Base-by-base conservation (phyloP, 2,888 invertebrate species). In the Agrotis segetum region DNA sequence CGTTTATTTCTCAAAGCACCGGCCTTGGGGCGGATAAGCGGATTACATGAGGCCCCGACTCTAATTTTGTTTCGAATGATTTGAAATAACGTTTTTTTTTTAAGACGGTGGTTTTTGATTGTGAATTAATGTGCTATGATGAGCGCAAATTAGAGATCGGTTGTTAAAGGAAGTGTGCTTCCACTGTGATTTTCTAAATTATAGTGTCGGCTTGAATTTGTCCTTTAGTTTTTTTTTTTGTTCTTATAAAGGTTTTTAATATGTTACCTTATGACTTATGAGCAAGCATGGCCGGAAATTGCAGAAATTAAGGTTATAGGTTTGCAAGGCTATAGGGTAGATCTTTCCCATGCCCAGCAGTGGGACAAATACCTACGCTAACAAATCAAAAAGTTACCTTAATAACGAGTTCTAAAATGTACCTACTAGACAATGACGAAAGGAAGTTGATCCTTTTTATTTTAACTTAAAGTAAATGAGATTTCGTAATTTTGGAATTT, bases 11-110 rank as follows among this genome's bases (percentile, higher is more conserved):
- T 83, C 82, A 69, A 85, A 88, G 79, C 62, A 64, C 74, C 83
- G 87, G 77, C 86, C 88, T 88, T 87, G 85, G 77, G 77, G 65
- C 80, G 79, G 75, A 81, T 81, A 77, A 77, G 65, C 80, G 79
- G 75, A 81, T 81, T 77, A 81, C 81, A 81, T 21, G 78, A 67
- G 50, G 60, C 71, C 56, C 61, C 52, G 74, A 73, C 70, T 73
- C 76, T 80, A 83, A 84, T 84, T 83, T 83, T 66, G 76, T 76
- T 70, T 75, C 71, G 61, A 79, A 73, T 81, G 60, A 83, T 84
- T 84, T 83, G 79, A 79, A 83, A 74, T 74, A 59, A 67, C 16
- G 61, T 80, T 72, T 77, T 82, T 80, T 62, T 7, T 59, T 76
- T 44, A 61, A 68, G 40, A 11, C 40, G 61, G 21, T 59, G 81